phyloP scores from a whole-genome alignment of 2,113 vertebrate genomes.

The Odocoileus virginianus region DNA sequence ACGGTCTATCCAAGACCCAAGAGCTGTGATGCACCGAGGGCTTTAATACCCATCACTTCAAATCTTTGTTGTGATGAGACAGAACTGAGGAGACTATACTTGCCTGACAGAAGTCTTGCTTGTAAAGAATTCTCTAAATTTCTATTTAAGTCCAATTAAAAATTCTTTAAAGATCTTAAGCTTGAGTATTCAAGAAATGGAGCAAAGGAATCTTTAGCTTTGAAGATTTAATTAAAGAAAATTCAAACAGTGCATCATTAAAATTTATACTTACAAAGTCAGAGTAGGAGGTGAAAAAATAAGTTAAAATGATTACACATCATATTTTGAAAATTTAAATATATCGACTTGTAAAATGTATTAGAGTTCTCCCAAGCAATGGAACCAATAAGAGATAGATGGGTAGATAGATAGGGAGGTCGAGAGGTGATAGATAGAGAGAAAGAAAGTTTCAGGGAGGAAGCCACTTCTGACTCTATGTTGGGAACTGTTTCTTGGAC shows the following conservation, averaged over 20 bases:
- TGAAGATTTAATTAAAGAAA: neutral
- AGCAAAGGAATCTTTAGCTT: neutral
- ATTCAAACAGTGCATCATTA: neutral
- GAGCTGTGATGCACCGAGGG: fast-evolving
- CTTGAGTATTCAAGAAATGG: neutral
- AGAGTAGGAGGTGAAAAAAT: neutral
- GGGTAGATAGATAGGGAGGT: neutral
- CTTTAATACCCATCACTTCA: neutral
- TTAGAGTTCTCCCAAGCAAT: neutral
- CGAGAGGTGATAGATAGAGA: neutral
- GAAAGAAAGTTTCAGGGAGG: neutral
- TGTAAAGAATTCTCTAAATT: neutral
- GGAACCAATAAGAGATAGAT: neutral
- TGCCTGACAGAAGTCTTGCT: neutral
- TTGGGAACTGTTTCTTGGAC: neutral
- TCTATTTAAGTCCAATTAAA: neutral
- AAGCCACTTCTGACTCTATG: neutral
- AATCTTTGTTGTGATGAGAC: neutral
- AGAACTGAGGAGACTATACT: neutral
- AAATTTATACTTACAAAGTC: neutral
- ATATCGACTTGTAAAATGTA: neutral
- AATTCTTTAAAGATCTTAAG: neutral
- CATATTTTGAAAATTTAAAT: neutral
- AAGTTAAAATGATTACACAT: neutral
- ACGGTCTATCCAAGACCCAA: neutral